phyloP scores from a whole-genome alignment of 2,113 vertebrate species.

The Cynoglossus semilaevis region DNA sequence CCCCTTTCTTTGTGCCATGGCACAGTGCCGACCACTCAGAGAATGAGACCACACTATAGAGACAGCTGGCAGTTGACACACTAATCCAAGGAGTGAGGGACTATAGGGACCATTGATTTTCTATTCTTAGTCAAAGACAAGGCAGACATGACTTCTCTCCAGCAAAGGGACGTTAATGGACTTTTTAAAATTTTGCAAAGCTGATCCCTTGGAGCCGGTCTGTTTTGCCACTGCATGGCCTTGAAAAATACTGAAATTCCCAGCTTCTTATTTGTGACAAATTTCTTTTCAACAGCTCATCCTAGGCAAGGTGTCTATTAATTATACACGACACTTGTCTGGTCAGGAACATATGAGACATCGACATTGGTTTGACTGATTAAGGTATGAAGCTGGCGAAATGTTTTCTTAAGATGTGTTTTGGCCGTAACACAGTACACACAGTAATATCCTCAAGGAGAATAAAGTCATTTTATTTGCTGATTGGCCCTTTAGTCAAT shows the following conservation, averaged over 20 bases:
- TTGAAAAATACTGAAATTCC: conserved; percentile 35
- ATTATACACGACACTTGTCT: conserved; percentile 8
- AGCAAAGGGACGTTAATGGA: conserved; percentile 59
- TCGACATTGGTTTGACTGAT: no score
- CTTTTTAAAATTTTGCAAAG: conserved; percentile 54
- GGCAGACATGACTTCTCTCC: conserved; percentile 53
- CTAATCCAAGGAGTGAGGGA: conserved; percentile 67
- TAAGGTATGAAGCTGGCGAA: conserved; percentile 15
- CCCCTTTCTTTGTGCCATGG: conserved; percentile 13
- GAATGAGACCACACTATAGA: conserved; percentile 52
- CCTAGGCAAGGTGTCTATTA: conserved; percentile 14
- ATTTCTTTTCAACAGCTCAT: conserved; percentile 34
- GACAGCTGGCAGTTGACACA: conserved; percentile 64
- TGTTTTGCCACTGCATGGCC: conserved; percentile 31
- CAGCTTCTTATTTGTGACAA: conserved; percentile 30
- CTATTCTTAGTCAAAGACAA: conserved; percentile 53
- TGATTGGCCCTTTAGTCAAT: no score
- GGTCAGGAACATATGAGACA: conserved; percentile 1
- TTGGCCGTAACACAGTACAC: no score
- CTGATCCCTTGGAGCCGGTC: conserved; percentile 25
- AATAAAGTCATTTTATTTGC: no score
- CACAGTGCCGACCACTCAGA: conserved; percentile 29
- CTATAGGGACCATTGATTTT: conserved; percentile 70
- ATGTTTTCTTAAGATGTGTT: no score
- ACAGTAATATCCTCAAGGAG: no score